phyloP scores from a whole-genome alignment of 2,888 invertebrate species.

The Sphinx pinastri region DNA sequence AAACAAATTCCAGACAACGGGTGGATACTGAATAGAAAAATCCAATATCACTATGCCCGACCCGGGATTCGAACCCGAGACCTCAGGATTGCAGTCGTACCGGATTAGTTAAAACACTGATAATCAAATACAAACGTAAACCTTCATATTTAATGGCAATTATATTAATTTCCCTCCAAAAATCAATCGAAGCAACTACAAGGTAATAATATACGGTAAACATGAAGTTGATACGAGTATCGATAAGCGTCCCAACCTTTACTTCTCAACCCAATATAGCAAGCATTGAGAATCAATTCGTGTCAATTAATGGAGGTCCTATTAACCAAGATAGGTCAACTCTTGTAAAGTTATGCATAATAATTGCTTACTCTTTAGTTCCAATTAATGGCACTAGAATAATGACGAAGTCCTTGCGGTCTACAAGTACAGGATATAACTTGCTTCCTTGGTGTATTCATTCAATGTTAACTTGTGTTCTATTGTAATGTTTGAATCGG shows the following conservation, averaged over 20 bases:
- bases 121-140: too few relatives aligned
- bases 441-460: constrained; percentile 40
- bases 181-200: too few relatives aligned
- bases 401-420: constrained; percentile 56
- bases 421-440: constrained; percentile 44
- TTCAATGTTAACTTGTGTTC: constrained; percentile 28
- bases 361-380: constrained; percentile 70
- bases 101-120: too few relatives aligned
- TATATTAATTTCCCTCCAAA: too few relatives aligned
- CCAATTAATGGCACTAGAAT: constrained; percentile 69
- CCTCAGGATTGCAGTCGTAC: too few relatives aligned
- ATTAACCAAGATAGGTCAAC: constrained; percentile 52
- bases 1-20: too few relatives aligned
- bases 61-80: too few relatives aligned
- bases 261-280: background rate
- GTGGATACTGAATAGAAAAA: too few relatives aligned
- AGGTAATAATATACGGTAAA: too few relatives aligned
- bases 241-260: background rate
- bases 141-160: too few relatives aligned
- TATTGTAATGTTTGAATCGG: background rate
- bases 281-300: constrained; percentile 52
- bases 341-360: constrained; percentile 74
- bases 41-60: too few relatives aligned
- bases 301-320: constrained; percentile 61
- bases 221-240: too few relatives aligned